phyloP scores from a whole-genome alignment of 1,140 invertebrate species.

The Grapholita molesta region DNA sequence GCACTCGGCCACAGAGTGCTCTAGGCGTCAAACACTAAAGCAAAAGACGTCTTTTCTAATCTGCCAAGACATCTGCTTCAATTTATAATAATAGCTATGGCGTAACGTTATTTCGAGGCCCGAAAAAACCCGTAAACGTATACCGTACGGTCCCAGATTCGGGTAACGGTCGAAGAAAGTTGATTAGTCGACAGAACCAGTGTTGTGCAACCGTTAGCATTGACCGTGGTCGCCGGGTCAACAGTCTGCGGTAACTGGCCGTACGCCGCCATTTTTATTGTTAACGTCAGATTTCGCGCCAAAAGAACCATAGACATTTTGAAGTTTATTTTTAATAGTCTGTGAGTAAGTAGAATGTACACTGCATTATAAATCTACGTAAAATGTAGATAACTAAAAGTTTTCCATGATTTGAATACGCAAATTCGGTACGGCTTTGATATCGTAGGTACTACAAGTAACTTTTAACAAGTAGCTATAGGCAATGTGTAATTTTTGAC shows the following conservation, averaged over 20 bases:
- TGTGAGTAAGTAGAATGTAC: not conserved
- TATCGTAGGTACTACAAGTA: no score
- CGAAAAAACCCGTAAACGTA: conserved; percentile 56
- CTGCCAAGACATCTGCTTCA: no score
- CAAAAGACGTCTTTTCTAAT: no score
- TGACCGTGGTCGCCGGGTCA: conserved; percentile 22
- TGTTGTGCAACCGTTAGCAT: conserved; percentile 35
- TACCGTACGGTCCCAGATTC: conserved; percentile 72
- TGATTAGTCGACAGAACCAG: conserved; percentile 55
- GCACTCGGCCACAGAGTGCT: no score
- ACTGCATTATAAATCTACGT: no score
- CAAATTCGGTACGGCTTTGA: no score
- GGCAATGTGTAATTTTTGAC: not conserved
- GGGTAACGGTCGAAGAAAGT: conserved; percentile 69
- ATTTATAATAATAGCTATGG: conserved; percentile 57
- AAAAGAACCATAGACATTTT: not conserved
- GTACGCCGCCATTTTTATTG: not conserved
- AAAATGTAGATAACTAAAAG: no score
- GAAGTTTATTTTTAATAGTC: not conserved
- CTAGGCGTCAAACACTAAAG: no score
- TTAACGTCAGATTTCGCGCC: not conserved
- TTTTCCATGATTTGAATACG: no score
- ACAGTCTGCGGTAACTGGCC: not conserved
- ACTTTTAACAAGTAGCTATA: not conserved
- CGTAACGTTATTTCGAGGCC: conserved; percentile 68